phyloP scores from a whole-genome alignment of 1,140 invertebrate species.

The Neodiprion virginianus region DNA sequence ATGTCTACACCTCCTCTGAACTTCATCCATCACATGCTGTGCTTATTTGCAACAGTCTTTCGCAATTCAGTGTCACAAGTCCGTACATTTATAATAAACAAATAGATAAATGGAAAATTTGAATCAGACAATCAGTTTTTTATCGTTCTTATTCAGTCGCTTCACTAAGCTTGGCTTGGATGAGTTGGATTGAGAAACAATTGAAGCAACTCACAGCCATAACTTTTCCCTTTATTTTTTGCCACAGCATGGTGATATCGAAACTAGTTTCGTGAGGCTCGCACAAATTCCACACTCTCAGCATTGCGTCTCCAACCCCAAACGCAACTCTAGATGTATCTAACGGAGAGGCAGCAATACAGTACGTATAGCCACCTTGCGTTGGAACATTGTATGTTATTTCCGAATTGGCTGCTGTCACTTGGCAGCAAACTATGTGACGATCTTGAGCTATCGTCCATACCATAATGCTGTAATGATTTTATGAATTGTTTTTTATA shows the following conservation, averaged over 20 bases:
- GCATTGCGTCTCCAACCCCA: slow-evolving; percentile 72
- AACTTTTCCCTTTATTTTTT: slow-evolving; percentile 77
- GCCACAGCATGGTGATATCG: slow-evolving; percentile 66
- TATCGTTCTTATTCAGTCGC: background rate
- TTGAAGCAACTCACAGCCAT: slow-evolving; percentile 62
- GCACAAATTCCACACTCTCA: slow-evolving; percentile 75
- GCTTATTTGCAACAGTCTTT: no score
- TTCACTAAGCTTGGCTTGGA: background rate
- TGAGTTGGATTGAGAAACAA: background rate
- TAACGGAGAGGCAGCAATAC: slow-evolving; percentile 70
- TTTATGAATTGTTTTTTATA: slow-evolving; percentile 17
- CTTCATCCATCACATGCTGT: no score
- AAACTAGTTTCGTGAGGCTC: slow-evolving; percentile 57
- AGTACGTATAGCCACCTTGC: slow-evolving; percentile 72
- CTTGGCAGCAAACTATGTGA: slow-evolving; percentile 66
- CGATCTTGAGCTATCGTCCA: slow-evolving; percentile 73
- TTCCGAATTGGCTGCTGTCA: slow-evolving; percentile 48
- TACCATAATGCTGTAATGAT: slow-evolving; percentile 47
- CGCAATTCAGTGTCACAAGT: no score
- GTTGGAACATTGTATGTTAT: slow-evolving; percentile 65
- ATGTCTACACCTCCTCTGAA: no score
- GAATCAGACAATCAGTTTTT: background rate
- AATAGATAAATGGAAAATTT: background rate
- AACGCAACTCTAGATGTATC: slow-evolving; percentile 75
- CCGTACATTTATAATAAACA: no score